Conservation (phyloP, 2,888 invertebrate species). For the Chymomyza procnemis region DNA sequence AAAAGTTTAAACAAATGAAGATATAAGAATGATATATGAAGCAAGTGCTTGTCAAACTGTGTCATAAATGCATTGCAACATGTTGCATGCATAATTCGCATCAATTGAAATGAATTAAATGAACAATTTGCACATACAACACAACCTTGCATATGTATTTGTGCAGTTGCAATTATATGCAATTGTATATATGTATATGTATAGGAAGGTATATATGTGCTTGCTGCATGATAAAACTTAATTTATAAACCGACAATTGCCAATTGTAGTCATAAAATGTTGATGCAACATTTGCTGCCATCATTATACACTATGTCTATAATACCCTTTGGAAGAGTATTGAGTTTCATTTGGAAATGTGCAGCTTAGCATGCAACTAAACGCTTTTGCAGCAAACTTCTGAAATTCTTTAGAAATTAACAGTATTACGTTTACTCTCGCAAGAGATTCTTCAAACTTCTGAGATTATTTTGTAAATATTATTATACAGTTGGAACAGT, state of each 20-base stretch:
- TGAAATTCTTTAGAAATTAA: too few species aligned
- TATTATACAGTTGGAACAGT: too few species aligned
- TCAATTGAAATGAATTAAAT: conserved; percentile 75
- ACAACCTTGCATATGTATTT: conserved; percentile 4
- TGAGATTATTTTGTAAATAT: too few species aligned
- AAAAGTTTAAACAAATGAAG: too few species aligned
- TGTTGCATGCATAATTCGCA: conserved; percentile 58
- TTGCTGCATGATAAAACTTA: neutral
- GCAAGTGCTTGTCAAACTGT: neutral
- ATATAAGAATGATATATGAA: too few species aligned
- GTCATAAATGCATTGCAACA: conserved; percentile 1
- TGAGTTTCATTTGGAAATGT: too few species aligned
- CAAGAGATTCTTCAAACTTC: too few species aligned
- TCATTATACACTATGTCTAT: neutral
- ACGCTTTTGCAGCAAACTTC: too few species aligned
- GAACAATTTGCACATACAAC: conserved; percentile 22
- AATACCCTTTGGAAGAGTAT: neutral
- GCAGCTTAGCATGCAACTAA: too few species aligned
- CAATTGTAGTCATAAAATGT: neutral
- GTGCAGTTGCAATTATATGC: conserved; percentile 7
- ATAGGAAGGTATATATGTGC: neutral
- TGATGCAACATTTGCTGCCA: conserved; percentile 6
- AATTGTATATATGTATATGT: neutral
- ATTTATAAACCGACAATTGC: neutral
- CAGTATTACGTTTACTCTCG: too few species aligned